These are phyloP conservation scores for Drosophila mayri DNA, from an alignment of 1,140 invertebrate genomes.

Conservation along the genomic window DNA sequence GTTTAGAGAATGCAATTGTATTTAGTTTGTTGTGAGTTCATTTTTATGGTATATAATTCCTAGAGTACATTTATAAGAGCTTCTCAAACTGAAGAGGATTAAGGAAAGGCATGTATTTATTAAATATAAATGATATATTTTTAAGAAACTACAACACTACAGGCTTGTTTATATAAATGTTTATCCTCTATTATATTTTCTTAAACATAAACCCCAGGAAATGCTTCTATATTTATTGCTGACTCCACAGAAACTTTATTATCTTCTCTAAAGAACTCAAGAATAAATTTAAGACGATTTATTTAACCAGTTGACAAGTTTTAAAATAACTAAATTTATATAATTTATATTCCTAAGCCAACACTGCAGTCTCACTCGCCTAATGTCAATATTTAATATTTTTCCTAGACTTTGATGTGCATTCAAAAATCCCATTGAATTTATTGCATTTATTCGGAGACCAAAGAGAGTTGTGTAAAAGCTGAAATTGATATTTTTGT, in stretches of 20 bases:
- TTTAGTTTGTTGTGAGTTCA: neutral
- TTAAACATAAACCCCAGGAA: neutral
- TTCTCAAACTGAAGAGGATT: neutral
- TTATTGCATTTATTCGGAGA: slow-evolving; percentile 22
- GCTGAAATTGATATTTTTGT: slow-evolving; percentile 31
- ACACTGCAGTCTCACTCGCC: neutral
- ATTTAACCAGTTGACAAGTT: neutral
- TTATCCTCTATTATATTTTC: neutral
- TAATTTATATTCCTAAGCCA: neutral
- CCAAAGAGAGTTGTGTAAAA: slow-evolving; percentile 14
- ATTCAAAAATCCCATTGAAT: neutral
- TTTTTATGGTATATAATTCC: neutral
- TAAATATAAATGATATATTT: neutral
- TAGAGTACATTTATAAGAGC: neutral
- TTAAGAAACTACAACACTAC: neutral
- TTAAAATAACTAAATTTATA: neutral
- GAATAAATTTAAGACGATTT: neutral
- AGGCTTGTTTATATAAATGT: neutral
- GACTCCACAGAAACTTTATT: neutral
- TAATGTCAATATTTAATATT: slow-evolving; percentile 6
- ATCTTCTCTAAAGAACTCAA: neutral
- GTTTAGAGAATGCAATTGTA: no score
- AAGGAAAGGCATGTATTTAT: neutral
- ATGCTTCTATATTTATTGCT: neutral
- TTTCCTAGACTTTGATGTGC: neutral